phyloP scores from a whole-genome alignment of 2,797 vertebrate genomes.

The Chaetophractus vellerosus region DNA sequence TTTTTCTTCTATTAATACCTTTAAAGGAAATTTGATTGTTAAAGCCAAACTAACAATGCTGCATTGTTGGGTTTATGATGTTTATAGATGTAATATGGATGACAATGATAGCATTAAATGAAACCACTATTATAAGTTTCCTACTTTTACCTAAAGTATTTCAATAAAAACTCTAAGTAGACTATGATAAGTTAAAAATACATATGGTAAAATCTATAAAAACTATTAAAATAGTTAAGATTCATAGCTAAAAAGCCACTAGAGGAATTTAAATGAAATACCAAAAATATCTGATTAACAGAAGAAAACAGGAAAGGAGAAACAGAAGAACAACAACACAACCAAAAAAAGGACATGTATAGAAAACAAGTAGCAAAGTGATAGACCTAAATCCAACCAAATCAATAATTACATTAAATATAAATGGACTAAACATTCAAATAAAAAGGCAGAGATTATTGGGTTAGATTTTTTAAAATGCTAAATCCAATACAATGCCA shows the following conservation, averaged over 20 bases:
- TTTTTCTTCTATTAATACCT: background rate
- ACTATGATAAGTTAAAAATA: background rate
- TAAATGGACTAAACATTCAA: background rate
- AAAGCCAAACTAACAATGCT: background rate
- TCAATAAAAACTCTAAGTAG: background rate
- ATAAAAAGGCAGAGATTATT: slow-evolving; percentile 22
- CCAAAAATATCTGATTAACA: background rate
- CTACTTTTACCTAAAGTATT: slow-evolving; percentile 18
- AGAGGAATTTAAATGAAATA: background rate
- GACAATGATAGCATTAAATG: background rate
- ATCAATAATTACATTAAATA: background rate
- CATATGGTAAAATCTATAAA: background rate
- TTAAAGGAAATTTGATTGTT: background rate
- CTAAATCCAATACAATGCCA: background rate
- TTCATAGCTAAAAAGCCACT: background rate
- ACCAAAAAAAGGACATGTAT: background rate
- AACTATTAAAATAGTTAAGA: background rate
- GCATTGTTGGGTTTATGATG: background rate
- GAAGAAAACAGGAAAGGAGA: background rate
- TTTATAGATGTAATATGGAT: background rate
- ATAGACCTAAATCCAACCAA: background rate
- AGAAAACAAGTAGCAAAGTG: background rate
- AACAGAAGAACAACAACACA: background rate
- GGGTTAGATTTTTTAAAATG: background rate
- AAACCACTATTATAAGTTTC: background rate